Evolutionary conservation across 2,888 invertebrate genomes (phyloP).

Genomic region (Stenodema calcarata): DNA sequence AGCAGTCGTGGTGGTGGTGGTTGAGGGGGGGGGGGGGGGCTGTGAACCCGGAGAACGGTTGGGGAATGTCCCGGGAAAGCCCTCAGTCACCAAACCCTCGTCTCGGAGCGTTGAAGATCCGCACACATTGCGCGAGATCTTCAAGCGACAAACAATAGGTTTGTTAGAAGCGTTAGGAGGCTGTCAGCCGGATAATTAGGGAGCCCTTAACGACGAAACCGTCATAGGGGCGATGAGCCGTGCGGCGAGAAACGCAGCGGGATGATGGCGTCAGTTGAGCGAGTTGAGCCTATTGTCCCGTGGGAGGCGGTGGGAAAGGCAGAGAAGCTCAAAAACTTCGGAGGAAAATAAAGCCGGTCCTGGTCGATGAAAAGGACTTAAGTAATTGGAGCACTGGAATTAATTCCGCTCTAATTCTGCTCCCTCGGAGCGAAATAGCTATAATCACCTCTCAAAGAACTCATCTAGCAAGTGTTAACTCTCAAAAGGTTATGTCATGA

Average conservation of each 20-base stretch:
- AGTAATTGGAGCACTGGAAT: background rate
- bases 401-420: background rate
- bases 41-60: background rate
- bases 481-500: too few relatives aligned
- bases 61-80: background rate
- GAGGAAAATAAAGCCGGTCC: background rate
- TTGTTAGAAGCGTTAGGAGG: background rate
- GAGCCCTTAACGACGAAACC: background rate
- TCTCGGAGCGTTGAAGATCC: too few relatives aligned
- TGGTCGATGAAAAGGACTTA: background rate
- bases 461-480: too few relatives aligned
- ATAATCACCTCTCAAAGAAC: too few relatives aligned
- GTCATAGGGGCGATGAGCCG: constrained; percentile 1
- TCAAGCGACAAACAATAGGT: constrained; percentile 19
- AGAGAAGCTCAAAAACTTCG: background rate
- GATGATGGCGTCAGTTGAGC: background rate
- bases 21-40: background rate
- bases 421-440: background rate
- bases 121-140: constrained; percentile 4
- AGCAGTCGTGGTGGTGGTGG: background rate
- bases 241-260: background rate
- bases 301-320: background rate
- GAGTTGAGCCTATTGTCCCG: background rate
- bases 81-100: too few relatives aligned
- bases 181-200: constrained; percentile 33